Evolutionary conservation across 2,888 invertebrate species (phyloP).

Genomic region (Athrips mouffetella): DNA sequence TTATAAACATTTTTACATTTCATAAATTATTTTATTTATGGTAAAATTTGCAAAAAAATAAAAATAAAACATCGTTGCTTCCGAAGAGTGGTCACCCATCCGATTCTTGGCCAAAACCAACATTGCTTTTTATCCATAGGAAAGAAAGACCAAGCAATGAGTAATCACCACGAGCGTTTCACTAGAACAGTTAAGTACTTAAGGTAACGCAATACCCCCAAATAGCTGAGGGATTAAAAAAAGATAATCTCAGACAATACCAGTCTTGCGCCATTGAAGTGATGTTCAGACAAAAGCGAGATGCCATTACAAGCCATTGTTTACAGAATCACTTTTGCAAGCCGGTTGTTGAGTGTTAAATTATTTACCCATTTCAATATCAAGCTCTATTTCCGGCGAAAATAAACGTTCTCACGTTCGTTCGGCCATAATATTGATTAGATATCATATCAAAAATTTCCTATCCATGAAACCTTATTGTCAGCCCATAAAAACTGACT

Average conservation of each 20-base stretch:
- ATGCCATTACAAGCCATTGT: constrained; percentile 67
- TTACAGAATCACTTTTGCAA: constrained; percentile 57
- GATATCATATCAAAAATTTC: constrained; percentile 17
- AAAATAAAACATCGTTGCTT: no score
- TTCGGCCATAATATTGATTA: constrained; percentile 18
- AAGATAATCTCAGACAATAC: constrained; percentile 57
- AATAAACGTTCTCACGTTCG: constrained; percentile 22
- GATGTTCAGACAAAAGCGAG: constrained; percentile 55
- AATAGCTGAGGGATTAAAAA: constrained; percentile 36
- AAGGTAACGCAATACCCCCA: constrained; percentile 29
- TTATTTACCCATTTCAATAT: constrained; percentile 37
- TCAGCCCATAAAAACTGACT: constrained; percentile 2
- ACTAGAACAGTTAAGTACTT: not conserved
- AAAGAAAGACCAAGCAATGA: no score
- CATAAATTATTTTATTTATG: no score
- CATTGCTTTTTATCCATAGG: no score
- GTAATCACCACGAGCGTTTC: no score
- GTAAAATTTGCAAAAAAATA: no score
- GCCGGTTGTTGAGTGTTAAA: constrained; percentile 44
- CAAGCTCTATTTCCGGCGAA: constrained; percentile 24
- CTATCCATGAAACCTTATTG: not conserved
- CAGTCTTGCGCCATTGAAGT: constrained; percentile 55
- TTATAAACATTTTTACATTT: no score
- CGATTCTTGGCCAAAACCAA: no score
- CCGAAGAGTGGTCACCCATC: no score